These are phyloP conservation scores for Acleris cristana DNA, from an alignment of 2,888 invertebrate species.

Conservation along the genomic window DNA sequence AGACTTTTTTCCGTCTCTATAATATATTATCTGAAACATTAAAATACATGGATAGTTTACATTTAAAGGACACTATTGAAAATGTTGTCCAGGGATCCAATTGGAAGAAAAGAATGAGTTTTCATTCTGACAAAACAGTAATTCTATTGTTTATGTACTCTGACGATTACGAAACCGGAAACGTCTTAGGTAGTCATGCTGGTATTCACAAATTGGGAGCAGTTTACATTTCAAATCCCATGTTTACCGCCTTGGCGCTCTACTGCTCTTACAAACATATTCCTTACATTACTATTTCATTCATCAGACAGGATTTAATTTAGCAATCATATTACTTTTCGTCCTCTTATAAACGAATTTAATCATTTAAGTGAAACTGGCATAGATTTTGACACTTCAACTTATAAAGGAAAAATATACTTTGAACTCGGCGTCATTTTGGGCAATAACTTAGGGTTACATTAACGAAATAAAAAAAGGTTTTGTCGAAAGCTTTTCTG, in stretches of 20 bases:
- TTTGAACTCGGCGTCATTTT: conserved; percentile 35
- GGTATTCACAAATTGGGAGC: conserved; percentile 42
- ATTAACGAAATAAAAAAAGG: conserved; percentile 39
- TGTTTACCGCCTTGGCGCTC: conserved; percentile 36
- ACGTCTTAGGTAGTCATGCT: conserved; percentile 36
- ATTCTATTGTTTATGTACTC: conserved; percentile 36
- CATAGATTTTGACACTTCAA: conserved; percentile 14
- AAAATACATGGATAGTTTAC: background rate
- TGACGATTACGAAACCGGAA: conserved; percentile 39
- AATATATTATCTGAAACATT: conserved; percentile 17
- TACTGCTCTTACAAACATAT: conserved; percentile 38
- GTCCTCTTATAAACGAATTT: conserved; percentile 34
- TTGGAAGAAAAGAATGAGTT: background rate
- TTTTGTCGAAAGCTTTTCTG: conserved; percentile 41
- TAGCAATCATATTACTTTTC: conserved; percentile 39
- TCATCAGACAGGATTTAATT: conserved; percentile 37
- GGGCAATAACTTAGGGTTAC: conserved; percentile 41
- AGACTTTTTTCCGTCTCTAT: conserved; percentile 25
- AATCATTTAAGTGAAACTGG: conserved; percentile 27
- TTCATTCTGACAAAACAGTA: background rate
- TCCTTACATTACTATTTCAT: conserved; percentile 37
- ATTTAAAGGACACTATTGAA: background rate
- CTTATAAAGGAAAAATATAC: conserved; percentile 32
- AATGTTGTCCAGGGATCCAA: background rate
- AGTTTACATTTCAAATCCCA: conserved; percentile 39